Evolutionary conservation across 2,113 vertebrate genomes (phyloP).

Genomic region (Oryctolagus cuniculus): DNA sequence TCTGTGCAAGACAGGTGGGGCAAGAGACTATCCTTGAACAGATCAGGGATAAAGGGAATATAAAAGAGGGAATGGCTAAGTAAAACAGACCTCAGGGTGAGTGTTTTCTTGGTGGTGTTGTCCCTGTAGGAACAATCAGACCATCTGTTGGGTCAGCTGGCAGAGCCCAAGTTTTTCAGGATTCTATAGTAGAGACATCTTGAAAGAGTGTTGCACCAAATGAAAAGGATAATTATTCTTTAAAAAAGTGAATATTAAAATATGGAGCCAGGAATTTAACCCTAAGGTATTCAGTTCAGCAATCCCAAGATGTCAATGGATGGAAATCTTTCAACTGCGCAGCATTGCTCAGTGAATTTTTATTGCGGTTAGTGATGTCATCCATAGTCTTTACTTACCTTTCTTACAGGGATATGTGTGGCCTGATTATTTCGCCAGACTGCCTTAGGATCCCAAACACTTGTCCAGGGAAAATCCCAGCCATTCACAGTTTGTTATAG

Average conservation of each 20-base stretch:
- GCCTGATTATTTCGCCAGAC: background rate
- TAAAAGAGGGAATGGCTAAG: background rate
- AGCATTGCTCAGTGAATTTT: background rate
- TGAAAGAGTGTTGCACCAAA: background rate
- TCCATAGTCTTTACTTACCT: background rate
- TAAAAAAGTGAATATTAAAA: background rate
- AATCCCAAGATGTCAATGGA: background rate
- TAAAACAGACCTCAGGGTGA: background rate
- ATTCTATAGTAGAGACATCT: background rate
- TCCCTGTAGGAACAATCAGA: background rate
- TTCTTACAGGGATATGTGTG: background rate
- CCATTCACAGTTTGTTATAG: background rate
- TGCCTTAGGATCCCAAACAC: background rate
- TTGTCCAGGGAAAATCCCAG: background rate
- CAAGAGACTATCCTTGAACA: background rate
- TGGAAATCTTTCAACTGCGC: background rate
- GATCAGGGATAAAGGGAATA: background rate
- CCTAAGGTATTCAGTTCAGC: background rate
- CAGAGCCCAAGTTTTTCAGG: background rate
- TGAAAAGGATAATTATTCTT: background rate
- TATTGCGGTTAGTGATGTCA: background rate
- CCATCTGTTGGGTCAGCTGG: background rate
- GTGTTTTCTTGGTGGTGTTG: background rate
- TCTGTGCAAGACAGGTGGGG: background rate
- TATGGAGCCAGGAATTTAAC: background rate